Base-by-base conservation (phyloP, 2,113 vertebrate genomes). In the Eulemur macaco region DNA sequence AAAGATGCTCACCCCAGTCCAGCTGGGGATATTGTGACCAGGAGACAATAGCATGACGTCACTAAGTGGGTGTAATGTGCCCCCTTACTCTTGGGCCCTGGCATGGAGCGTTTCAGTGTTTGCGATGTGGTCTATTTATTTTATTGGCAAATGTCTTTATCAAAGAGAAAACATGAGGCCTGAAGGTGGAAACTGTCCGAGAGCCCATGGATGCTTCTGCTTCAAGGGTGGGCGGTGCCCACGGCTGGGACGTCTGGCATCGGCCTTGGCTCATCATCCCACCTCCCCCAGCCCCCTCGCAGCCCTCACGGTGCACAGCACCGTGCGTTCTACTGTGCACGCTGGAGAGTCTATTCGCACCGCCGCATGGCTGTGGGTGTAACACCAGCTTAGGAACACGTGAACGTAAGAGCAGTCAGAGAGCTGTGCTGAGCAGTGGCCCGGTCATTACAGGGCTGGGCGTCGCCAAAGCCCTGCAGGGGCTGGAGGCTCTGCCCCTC, bases 361-460 rank as follows among this genome's bases (percentile, higher is more conserved):
- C 4, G 34, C 15, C 25, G 6, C 27, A 37, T 37, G 47, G 8
- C 66, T 76, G 23, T 45, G 84, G 18, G 20, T 21, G 54, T 50
- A 81, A 56, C 37, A 39, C 27, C 20, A 20, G 21, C 27, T 73
- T n/a, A 56, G 45, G 31, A n/a, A 63, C 45, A 20, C 20, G 50
- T 31, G 1, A 64, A 47, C n/a, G 10, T n/a, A 25, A 78, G 5
- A 42, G 21, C 2, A 6, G 5, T 42, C 34, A n/a, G 52, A 66
- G 47, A 66, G 1, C 69, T 23, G 37, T 54, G 21, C 45, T 31
- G 10, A 87, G 15, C 13, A 20, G 8, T 0, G 27, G 15, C 9
- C 5, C 12, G n/a, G 56, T 64, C 0, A 1, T 4, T 37, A 11
- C 5, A 4, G 3, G 29, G 14, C 29, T 18, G 23, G 1, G 3